Evolutionary conservation across 2,113 vertebrate species (phyloP), one percentile per base, ranked within the genome.

Genomic region (Ictalurus punctatus): DNA sequence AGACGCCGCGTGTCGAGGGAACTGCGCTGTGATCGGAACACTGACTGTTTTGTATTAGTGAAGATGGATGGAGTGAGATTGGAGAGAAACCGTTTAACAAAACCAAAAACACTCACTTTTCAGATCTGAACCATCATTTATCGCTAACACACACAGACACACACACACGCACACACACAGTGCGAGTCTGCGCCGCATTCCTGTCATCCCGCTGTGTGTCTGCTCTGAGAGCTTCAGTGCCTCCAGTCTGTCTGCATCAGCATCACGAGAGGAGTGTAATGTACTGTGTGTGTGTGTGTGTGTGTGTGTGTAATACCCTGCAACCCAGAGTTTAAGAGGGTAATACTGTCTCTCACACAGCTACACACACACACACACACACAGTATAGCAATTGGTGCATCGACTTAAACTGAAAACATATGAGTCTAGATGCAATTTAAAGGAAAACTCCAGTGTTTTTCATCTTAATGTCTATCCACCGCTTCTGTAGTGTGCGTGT

Each of bases 201-300:
- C 40, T 30, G 48, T 73, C 87, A 6, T 40, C 67, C 69, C 34
- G 69, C 71, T 86, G 85, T 40, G 56, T 79, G 56, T 61, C 85
- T 86, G 71, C 37, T 86, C 85, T 79, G 58, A 85, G 44, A 86
- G 83, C 83, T 84, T 84, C 87, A 85, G 82, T 84, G 87, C 69
- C 61, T 84, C 58, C 71, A 89, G 87, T 85, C 88, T 30, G 67
- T 84, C 81, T 84, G 81, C 82, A 88, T 88, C 71, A 84, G 82
- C 69, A 86, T 86, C 85, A 78, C 9, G 5, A 84, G 37, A 67
- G 59, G 37, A 67, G 59, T 84, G 23, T 48, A 67, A 67, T 67
- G 37, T n/a, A 48, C 40, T 67, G 12, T 52, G 21, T 84, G 82
- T 85, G 65, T 85, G 65, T 71, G 84, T 58, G 84, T 74, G 85